These are phyloP conservation scores for Urocyon cinereoargenteus DNA, from an alignment of 2,797 vertebrate genomes.

Conservation along the genomic window DNA sequence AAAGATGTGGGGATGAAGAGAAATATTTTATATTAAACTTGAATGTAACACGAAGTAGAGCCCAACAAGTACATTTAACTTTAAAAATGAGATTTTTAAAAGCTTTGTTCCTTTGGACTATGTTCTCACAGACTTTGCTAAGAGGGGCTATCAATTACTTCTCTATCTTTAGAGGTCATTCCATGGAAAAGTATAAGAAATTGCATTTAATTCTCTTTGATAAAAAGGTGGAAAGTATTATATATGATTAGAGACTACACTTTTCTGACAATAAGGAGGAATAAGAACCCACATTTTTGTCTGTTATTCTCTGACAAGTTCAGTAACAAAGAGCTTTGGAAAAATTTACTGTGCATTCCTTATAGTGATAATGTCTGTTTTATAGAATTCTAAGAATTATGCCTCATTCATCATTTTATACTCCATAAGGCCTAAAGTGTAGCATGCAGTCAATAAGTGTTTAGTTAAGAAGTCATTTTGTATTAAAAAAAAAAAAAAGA, in stretches of 20 bases:
- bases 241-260: background rate
- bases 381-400: background rate
- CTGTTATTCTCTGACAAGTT: constrained; percentile 23
- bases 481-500: background rate
- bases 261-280: constrained; percentile 14
- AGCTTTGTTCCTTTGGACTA: constrained; percentile 36
- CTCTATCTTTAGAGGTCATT: background rate
- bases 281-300: constrained; percentile 19
- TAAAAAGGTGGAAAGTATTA: background rate
- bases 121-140: background rate
- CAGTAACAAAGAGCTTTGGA: constrained; percentile 14
- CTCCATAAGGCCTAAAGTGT: background rate
- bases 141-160: background rate
- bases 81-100: constrained; percentile 48
- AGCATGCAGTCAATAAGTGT: background rate
- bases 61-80: background rate
- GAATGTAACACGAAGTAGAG: constrained; percentile 10
- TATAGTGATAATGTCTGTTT: background rate
- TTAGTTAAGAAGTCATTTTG: background rate
- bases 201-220: background rate
- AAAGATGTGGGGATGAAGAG: background rate
- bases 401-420: background rate
- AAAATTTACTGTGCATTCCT: constrained; percentile 9
- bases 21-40: constrained; percentile 42
- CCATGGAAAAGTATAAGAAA: constrained; percentile 1